Base-by-base conservation (phyloP, 2,888 invertebrate species). In the Lordiphosa fenestrarum region DNA sequence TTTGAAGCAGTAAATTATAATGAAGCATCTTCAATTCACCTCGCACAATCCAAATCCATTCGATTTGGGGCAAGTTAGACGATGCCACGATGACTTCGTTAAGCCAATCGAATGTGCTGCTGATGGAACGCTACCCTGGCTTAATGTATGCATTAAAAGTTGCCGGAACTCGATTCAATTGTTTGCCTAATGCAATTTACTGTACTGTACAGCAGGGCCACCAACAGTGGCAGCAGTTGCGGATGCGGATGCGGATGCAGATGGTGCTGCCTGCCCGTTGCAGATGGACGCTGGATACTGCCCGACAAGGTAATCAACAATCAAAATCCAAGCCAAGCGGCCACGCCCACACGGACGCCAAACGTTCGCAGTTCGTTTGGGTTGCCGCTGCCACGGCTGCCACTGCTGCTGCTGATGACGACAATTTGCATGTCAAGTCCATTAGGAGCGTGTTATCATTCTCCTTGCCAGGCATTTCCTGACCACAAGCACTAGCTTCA, bases 371-470 rank as follows among this genome's bases (percentile, higher is more conserved):
- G 37, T 38, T 52, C 23, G 23, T 23, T 23, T 23, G 23, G 23
- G 23, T 23, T 5, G 23, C 15, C 15, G 15, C 15, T 2, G 19
- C 19, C 4, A 3, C 19, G 2, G 63, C 49, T 44, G 46, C 38
- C 47, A 62, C 41, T 55, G 58, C 42, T 35, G 69, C 73, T 73
- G 62, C 55, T 74, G 72, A 74, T 72, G 72, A 72, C 66, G 72
- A 74, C 75, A 71, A 72, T 72, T 72, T 72, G 75, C 72, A 72
- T 72, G 72, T 72, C 72, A 74, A 74, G 75, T 72, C 72, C 72
- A 72, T 72, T 72, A 72, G 75, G 69, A 65, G 71, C 61, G 69
- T 75, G 75, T 72, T 72, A 72, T 75, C 72, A 72, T 68, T 53
- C 15, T 12, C 35, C 46, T 25, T 33, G 10, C 35, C 13, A 15